phyloP scores from a whole-genome alignment of 2,797 vertebrate species.

The Cygnus olor region DNA sequence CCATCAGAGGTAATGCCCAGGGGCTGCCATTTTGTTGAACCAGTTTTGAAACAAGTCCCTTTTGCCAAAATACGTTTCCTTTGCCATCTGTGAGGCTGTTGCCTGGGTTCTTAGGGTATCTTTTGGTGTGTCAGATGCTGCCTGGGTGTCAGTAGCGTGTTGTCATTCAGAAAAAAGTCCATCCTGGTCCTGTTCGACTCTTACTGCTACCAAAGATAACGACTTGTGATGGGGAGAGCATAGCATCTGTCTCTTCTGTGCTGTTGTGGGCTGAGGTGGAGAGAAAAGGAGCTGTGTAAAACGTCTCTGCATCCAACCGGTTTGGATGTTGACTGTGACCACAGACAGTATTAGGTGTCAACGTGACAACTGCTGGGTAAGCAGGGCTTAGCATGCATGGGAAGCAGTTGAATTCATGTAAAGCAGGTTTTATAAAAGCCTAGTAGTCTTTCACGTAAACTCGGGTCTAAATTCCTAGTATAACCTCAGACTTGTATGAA shows the following conservation, averaged over 20 bases:
- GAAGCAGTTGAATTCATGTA: not conserved
- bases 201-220: not conserved
- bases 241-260: not conserved
- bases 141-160: rapidly evolving
- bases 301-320: no score
- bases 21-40: not conserved
- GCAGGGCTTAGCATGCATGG: no score
- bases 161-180: not conserved
- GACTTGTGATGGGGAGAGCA: not conserved
- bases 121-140: rapidly evolving
- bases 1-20: not conserved
- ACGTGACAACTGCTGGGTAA: not conserved
- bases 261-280: not conserved
- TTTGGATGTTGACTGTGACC: not conserved
- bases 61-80: not conserved
- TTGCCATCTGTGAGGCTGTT: not conserved
- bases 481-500: not conserved
- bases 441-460: no score
- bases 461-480: not conserved
- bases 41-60: not conserved
- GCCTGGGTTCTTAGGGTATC: not conserved
- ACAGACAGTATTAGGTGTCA: not conserved
- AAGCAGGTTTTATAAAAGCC: not conserved
- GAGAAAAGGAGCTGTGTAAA: not conserved
- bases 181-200: not conserved